Percentiles rank a stretch among this genome's conserved stretches.
phyloP scores from a whole-genome alignment of 2,113 vertebrate species.

The Callaeas wilsoni region DNA sequence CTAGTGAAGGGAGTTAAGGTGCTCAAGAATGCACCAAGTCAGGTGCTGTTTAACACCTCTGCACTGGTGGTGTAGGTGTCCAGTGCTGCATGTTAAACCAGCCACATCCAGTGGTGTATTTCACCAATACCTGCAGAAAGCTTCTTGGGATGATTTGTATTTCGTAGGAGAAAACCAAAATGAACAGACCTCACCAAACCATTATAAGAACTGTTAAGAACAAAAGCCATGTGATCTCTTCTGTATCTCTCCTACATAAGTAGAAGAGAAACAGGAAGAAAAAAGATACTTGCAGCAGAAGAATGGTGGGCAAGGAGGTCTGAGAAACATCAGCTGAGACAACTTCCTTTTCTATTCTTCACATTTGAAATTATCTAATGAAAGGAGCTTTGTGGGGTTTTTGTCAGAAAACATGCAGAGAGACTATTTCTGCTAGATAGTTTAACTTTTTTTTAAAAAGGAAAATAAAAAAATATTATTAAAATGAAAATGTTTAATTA shows the following conservation, averaged over 20 bases:
- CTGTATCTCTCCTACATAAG: background rate
- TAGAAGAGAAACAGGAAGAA: background rate
- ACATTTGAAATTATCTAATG: background rate
- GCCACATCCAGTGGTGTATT: background rate
- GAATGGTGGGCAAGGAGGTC: background rate
- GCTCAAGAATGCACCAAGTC: background rate
- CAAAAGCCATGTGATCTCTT: background rate
- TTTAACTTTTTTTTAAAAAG: background rate
- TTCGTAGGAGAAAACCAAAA: background rate
- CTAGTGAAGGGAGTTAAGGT: background rate
- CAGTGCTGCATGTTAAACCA: background rate
- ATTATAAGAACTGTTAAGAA: background rate
- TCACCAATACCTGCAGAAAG: background rate
- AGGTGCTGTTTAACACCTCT: background rate
- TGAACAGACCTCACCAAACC: background rate
- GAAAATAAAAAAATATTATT: background rate
- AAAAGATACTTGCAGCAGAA: background rate
- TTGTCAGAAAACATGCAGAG: background rate
- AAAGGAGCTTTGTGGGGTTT: background rate
- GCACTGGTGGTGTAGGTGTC: background rate
- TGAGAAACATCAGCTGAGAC: background rate
- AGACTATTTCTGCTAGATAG: background rate
- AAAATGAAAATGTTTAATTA: constrained; percentile 40
- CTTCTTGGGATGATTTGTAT: background rate
- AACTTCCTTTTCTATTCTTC: background rate